Percentiles rank a stretch among this genome's conserved stretches.
Conservation (phyloP, 2,888 invertebrate genomes). For the Sesia apiformis region DNA sequence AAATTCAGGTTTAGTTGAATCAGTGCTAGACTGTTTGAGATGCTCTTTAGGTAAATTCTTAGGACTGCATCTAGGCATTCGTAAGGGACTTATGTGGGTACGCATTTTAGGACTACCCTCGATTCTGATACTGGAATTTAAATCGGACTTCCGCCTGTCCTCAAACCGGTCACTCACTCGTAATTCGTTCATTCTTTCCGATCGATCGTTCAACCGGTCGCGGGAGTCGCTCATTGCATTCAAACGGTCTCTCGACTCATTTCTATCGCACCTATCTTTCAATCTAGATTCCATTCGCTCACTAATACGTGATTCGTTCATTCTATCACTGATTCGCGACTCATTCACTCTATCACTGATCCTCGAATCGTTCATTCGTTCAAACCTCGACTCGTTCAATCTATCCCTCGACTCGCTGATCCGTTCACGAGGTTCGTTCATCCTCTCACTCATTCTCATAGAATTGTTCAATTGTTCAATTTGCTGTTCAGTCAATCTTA, state of each 20-base stretch:
- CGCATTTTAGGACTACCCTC: constrained; percentile 57
- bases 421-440: constrained; percentile 20
- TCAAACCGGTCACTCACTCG: constrained; percentile 29
- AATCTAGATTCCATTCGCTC: constrained; percentile 16
- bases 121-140: constrained; percentile 50
- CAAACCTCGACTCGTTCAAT: constrained; percentile 7
- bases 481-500: constrained; percentile 33
- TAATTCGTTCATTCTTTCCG: constrained; percentile 13
- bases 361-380: constrained; percentile 4
- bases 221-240: constrained; percentile 15
- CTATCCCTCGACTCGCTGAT: constrained; percentile 12
- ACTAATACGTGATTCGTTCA: constrained; percentile 1
- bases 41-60: constrained; percentile 40
- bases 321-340: not conserved
- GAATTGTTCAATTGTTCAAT: constrained; percentile 30
- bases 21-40: constrained; percentile 38
- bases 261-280: constrained; percentile 9
- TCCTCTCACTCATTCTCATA: constrained; percentile 30
- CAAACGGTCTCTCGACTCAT: constrained; percentile 12
- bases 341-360: constrained; percentile 3
- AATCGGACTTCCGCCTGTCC: constrained; percentile 36
- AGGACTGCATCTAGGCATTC: constrained; percentile 38
- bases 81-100: constrained; percentile 44
- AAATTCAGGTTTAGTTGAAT: constrained; percentile 42
- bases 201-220: constrained; percentile 11